Evolutionary conservation across 2,113 vertebrate species (phyloP).

Genomic region (Oncorhynchus masou): DNA sequence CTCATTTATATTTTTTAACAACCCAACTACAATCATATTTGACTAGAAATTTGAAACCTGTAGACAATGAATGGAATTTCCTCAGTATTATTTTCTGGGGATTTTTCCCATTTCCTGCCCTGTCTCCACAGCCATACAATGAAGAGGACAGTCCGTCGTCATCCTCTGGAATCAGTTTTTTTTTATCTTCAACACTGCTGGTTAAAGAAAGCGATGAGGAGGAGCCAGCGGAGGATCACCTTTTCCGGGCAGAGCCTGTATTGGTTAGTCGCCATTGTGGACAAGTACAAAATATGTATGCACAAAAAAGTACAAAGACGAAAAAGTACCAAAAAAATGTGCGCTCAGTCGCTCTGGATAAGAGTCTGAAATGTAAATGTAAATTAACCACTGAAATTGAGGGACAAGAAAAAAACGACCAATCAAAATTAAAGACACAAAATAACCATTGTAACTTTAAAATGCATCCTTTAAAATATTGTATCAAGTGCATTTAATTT

Average conservation of each 20-base stretch:
- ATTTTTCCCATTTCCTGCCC: constrained; percentile 60
- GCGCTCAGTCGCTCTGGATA: no score
- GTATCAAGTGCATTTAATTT: no score
- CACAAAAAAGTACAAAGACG: no score
- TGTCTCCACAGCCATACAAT: constrained; percentile 86
- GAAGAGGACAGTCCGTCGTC: constrained; percentile 87
- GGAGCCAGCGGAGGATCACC: constrained; percentile 79
- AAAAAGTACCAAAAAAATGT: no score
- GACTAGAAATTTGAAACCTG: constrained; percentile 29
- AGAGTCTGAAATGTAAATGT: no score
- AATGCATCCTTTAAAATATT: no score
- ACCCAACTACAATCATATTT: constrained; percentile 10
- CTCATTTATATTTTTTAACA: constrained; percentile 32
- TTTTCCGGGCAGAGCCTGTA: constrained; percentile 91
- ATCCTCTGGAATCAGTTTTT: constrained; percentile 82
- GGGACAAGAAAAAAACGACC: no score
- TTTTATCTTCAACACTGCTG: constrained; percentile 80
- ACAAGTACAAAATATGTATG: no score
- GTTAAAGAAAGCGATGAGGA: constrained; percentile 66
- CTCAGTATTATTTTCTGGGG: constrained; percentile 61
- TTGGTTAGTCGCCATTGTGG: constrained; percentile 80
- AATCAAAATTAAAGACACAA: no score
- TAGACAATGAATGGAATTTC: constrained; percentile 60
- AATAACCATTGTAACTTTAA: no score
- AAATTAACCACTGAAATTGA: no score